Conservation (phyloP, 2,113 vertebrate species). For the Camelus dromedarius region DNA sequence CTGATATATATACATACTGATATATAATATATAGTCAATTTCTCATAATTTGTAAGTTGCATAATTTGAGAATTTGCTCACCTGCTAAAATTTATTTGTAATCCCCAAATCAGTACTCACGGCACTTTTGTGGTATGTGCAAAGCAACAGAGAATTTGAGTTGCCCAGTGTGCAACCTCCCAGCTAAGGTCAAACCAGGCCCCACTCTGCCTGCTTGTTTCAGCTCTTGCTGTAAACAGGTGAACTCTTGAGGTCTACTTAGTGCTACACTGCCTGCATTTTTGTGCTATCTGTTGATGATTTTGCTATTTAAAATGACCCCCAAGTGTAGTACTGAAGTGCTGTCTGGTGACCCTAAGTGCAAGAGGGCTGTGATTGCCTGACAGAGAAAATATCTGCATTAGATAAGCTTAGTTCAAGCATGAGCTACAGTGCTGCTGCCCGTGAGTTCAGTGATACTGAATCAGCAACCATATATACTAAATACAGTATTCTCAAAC, state of each 20-base stretch:
- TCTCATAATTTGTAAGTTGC: not conserved
- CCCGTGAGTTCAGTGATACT: not conserved
- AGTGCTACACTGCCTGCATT: not conserved
- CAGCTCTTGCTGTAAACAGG: not conserved
- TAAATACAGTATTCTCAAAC: not conserved
- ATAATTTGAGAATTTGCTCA: not conserved
- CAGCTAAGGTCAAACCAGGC: not conserved
- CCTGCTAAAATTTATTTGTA: not conserved
- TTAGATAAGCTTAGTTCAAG: not conserved
- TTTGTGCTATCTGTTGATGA: not conserved
- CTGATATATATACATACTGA: not conserved
- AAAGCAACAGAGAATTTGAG: not conserved
- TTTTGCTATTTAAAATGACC: not conserved
- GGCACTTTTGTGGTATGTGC: not conserved
- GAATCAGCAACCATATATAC: not conserved
- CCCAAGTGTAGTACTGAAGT: not conserved
- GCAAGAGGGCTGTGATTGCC: not conserved
- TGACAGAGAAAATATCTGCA: not conserved
- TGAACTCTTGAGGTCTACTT: not conserved
- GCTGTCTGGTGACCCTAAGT: not conserved
- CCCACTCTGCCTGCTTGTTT: not conserved
- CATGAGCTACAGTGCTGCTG: not conserved
- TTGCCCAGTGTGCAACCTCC: not conserved
- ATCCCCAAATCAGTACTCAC: not conserved
- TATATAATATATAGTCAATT: not conserved